Conservation (phyloP, 2,113 vertebrate species). For the Micromys minutus region DNA sequence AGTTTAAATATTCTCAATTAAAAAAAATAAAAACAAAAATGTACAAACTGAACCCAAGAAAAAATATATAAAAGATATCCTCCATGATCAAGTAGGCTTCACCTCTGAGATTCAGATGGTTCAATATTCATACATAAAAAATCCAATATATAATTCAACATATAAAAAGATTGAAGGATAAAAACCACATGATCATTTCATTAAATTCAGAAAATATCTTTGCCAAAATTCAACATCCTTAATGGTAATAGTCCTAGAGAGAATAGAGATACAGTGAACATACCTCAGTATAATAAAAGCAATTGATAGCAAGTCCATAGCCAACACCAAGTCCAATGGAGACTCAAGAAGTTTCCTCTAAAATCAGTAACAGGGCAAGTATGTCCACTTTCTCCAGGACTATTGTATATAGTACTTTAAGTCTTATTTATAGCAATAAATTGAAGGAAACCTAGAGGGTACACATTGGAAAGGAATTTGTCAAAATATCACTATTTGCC, state of each 20-base stretch:
- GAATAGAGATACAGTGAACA: not conserved
- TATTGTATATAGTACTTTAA: not conserved
- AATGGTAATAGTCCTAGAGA: not conserved
- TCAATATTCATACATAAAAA: not conserved
- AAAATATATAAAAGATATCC: not conserved
- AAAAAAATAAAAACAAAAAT: not conserved
- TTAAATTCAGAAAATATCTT: not conserved
- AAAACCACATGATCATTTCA: not conserved
- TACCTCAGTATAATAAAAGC: not conserved
- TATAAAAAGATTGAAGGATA: not conserved
- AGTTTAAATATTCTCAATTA: not conserved
- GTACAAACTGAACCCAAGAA: not conserved
- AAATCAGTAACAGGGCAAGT: not conserved
- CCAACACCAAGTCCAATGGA: not conserved
- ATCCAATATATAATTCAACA: not conserved
- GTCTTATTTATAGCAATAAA: not conserved
- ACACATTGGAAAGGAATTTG: not conserved
- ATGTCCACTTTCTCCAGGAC: not conserved
- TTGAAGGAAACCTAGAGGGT: not conserved
- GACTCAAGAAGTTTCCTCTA: not conserved
- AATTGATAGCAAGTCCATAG: not conserved
- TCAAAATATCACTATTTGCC: not conserved
- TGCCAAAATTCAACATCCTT: not conserved
- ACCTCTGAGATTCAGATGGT: not conserved
- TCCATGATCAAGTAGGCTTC: not conserved